Base-by-base conservation (phyloP, 2,113 vertebrate genomes). In the Poeciliopsis retropinna region DNA sequence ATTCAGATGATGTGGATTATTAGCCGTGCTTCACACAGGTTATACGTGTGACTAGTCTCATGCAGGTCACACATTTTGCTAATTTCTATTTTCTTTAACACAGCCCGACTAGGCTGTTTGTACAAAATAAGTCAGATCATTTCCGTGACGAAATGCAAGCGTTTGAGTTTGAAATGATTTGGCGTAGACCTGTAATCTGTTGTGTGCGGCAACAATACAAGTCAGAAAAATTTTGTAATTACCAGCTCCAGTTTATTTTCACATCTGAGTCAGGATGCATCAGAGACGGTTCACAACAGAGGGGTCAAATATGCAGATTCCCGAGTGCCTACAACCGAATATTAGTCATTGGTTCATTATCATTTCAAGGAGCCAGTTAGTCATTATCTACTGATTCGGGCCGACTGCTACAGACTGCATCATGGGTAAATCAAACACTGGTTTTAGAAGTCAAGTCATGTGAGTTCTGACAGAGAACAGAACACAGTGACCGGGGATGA, bases 321-420 rank as follows among this genome's bases (percentile, higher is more conserved):
- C 34, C 4, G 22, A 30, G 25, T 3, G 30, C 10, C 11, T 14
- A 13, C 22, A 60, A 12, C 3, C n/a, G 13, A 28, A 37, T 31
- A 60, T 60, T 37, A 60, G 31, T 11, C 68, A 60, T 15, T 4
- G 32, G 44, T 47, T 47, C 37, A 19, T 37, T 27, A 37, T 67
- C 65, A 15, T 15, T 60, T 34, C 13, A 37, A 14, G 29, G 31
- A 47, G 17, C 39, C 39, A 30, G 39, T 65, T 65, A n/a, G 63
- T 67, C 27, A 67, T 47, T 47, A 67, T 67, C 15, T 67, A 19
- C 64, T n/a, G 25, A 51, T 44, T 68, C 28, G 32, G 67, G n/a
- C n/a, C 10, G 15, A 22, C 41, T 61, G 5, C 27, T 25, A 27
- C 30, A 34, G n/a, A 61, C 51, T 54, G 17, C 10, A 57, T 57